These are phyloP conservation scores for Cecropterus lyciades DNA, from an alignment of 1,140 invertebrate genomes.

Conservation along the genomic window DNA sequence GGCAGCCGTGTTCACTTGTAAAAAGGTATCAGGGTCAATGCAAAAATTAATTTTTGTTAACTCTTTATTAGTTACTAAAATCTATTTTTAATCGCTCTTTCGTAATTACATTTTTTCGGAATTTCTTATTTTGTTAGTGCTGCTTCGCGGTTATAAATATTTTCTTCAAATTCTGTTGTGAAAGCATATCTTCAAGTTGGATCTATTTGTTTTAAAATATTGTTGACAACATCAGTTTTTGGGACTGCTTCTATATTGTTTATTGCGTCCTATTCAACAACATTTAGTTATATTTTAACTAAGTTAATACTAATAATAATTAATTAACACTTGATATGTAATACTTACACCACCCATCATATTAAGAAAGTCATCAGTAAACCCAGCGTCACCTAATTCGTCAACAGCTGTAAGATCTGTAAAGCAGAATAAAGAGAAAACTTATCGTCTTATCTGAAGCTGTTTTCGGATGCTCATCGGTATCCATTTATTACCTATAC, in stretches of 20 bases:
- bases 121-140: not conserved
- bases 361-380: conserved; percentile 67
- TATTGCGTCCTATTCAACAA: conserved; percentile 18
- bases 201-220: conserved; percentile 46
- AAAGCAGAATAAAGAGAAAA: conserved; percentile 31
- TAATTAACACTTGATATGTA: no score
- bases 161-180: conserved; percentile 24
- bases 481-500: no score
- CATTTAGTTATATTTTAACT: not conserved
- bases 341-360: conserved; percentile 72
- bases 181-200: conserved; percentile 48
- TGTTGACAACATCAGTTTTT: conserved; percentile 32
- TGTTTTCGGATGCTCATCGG: no score
- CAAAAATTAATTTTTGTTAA: not conserved
- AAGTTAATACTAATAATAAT: no score
- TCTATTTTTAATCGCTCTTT: not conserved
- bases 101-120: not conserved
- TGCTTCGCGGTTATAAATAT: not conserved
- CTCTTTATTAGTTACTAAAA: conserved; percentile 38
- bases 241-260: conserved; percentile 55
- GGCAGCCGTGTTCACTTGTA: conserved; percentile 53
- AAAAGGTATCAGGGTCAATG: conserved; percentile 11
- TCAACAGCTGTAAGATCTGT: conserved; percentile 56
- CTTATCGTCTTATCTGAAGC: no score
- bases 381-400: conserved; percentile 52